phyloP scores from a whole-genome alignment of 2,113 vertebrate species.

The Lophotis ruficrista region DNA sequence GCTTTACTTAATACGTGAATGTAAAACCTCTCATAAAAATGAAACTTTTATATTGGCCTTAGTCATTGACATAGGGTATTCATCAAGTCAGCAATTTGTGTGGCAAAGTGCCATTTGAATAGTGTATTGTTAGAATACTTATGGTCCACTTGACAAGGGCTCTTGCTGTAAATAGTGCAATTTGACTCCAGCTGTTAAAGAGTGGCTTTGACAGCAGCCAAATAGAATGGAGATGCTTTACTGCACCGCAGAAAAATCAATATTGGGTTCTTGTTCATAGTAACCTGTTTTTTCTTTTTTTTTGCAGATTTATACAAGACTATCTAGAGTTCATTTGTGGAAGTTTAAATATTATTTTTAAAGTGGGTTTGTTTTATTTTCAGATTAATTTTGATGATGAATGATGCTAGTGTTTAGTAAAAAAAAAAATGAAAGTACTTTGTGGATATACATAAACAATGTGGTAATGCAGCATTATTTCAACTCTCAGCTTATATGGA shows the following conservation, averaged over 20 bases:
- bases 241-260: slow-evolving; percentile 94
- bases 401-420: neutral
- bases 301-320: slow-evolving; percentile 78
- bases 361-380: slow-evolving; percentile 44
- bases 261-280: slow-evolving; percentile 90
- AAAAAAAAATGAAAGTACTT: neutral
- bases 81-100: slow-evolving; percentile 85
- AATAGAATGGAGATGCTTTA: slow-evolving; percentile 89
- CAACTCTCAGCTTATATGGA: neutral
- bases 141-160: slow-evolving; percentile 88
- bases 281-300: slow-evolving; percentile 84
- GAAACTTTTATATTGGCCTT: slow-evolving; percentile 77
- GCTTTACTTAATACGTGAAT: slow-evolving; percentile 73
- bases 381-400: slow-evolving; percentile 11
- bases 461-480: slow-evolving; percentile 4
- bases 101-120: slow-evolving; percentile 86
- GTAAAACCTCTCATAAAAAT: slow-evolving; percentile 78
- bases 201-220: slow-evolving; percentile 95
- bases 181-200: slow-evolving; percentile 99
- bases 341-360: slow-evolving; percentile 73
- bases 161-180: slow-evolving; percentile 97
- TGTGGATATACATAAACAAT: neutral
- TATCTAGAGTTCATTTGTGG: slow-evolving; percentile 72
- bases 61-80: slow-evolving; percentile 74
- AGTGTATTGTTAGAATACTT: slow-evolving; percentile 84